Evolutionary conservation across 2,888 invertebrate species (phyloP).

Genomic region (Cryptosula pallasiana): DNA sequence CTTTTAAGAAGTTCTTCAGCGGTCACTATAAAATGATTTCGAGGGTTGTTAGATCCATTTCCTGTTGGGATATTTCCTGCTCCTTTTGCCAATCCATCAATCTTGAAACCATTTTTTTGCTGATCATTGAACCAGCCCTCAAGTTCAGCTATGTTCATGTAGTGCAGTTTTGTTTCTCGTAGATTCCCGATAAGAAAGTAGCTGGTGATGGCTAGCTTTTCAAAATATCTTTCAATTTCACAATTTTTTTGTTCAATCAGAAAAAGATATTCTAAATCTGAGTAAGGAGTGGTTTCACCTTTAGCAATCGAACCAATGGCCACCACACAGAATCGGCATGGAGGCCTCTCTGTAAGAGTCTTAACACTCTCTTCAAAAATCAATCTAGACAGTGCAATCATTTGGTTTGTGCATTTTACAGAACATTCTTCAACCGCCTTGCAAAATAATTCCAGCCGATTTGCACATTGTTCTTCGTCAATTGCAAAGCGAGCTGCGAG

Average conservation of each 20-base stretch:
- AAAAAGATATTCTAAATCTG: constrained; percentile 11
- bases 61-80: constrained; percentile 15
- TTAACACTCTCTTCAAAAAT: neutral
- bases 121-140: too few relatives aligned
- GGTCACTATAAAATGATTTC: neutral
- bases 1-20: neutral
- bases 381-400: neutral
- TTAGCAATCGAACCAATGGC: neutral
- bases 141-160: neutral
- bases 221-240: neutral
- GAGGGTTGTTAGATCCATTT: neutral
- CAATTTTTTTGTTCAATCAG: neutral
- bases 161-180: neutral
- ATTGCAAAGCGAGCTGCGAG: too few relatives aligned
- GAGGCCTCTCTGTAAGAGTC: neutral
- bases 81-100: too few relatives aligned
- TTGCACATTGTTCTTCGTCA: too few relatives aligned
- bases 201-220: neutral
- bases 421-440: too few relatives aligned
- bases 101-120: too few relatives aligned
- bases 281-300: neutral
- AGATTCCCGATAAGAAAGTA: constrained; percentile 4
- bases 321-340: neutral
- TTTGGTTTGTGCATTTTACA: neutral
- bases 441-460: too few relatives aligned